phyloP scores from a whole-genome alignment of 2,797 vertebrate genomes.

The Pseudotriccus pelzelni region DNA sequence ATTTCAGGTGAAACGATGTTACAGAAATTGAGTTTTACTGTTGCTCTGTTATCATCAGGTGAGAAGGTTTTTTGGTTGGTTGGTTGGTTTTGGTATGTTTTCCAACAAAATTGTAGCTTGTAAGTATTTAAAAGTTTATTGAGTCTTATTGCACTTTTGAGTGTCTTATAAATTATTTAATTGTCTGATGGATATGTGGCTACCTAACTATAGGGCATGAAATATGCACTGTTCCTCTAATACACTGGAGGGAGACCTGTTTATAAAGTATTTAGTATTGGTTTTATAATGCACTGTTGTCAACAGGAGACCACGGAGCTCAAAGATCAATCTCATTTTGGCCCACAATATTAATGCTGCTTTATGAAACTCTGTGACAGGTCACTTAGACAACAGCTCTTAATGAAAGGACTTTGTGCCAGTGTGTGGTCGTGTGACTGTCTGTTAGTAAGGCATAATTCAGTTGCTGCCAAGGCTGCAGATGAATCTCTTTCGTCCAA shows the following conservation, averaged over 20 bases:
- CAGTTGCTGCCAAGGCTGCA: slow-evolving; percentile 58
- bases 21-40: background rate
- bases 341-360: slow-evolving; percentile 76
- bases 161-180: slow-evolving; percentile 81
- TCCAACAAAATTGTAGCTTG: slow-evolving; percentile 68
- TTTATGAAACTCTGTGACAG: slow-evolving; percentile 79
- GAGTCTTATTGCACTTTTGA: slow-evolving; percentile 78
- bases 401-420: slow-evolving; percentile 70
- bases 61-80: background rate
- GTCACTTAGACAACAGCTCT: slow-evolving; percentile 76
- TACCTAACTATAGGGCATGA: slow-evolving; percentile 81
- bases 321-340: slow-evolving; percentile 84
- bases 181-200: slow-evolving; percentile 84
- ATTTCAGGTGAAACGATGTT: background rate
- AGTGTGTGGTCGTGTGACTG: slow-evolving; percentile 62
- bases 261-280: slow-evolving; percentile 87
- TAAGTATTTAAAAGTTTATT: slow-evolving; percentile 79
- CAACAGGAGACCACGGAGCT: slow-evolving; percentile 79
- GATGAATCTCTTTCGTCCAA: slow-evolving; percentile 72
- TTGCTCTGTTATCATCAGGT: background rate
- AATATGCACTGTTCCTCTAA: slow-evolving; percentile 82
- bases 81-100: slow-evolving; percentile 1
- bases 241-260: slow-evolving; percentile 81
- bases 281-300: slow-evolving; percentile 84
- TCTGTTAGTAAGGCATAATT: slow-evolving; percentile 60